Evolutionary conservation across 1,140 invertebrate species (phyloP).

Genomic region (Saccostrea cuccullata): DNA sequence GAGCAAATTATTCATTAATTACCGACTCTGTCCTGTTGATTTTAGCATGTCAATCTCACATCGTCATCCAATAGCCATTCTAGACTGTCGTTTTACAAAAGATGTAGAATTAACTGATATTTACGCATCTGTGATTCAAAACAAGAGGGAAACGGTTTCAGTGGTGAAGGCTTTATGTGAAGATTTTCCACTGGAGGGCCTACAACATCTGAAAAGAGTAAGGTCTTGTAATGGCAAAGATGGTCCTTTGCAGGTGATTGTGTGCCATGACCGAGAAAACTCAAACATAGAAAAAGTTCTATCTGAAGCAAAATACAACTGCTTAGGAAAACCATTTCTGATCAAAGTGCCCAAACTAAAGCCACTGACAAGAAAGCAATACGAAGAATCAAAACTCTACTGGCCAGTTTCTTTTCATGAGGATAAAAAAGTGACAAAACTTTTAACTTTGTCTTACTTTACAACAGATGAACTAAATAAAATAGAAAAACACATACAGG

Average conservation of each 20-base stretch:
- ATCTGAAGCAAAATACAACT: background rate
- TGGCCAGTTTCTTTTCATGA: slow-evolving; percentile 91
- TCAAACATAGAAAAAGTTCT: background rate
- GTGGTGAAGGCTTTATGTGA: slow-evolving; percentile 41
- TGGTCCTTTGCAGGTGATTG: background rate
- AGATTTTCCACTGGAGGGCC: slow-evolving; percentile 44
- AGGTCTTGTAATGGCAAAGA: slow-evolving; percentile 9
- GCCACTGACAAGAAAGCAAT: slow-evolving; percentile 86
- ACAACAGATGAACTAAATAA: slow-evolving; percentile 80
- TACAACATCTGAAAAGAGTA: slow-evolving; percentile 50
- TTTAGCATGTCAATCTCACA: background rate
- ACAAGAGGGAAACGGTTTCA: slow-evolving; percentile 42
- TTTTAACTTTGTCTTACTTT: slow-evolving; percentile 83
- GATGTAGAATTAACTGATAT: slow-evolving; percentile 32
- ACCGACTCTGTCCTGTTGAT: background rate
- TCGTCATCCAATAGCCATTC: slow-evolving; percentile 25
- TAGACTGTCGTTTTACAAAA: slow-evolving; percentile 20
- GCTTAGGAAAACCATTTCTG: slow-evolving; percentile 58
- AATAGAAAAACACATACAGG: slow-evolving; percentile 83
- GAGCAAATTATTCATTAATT: too few relatives aligned
- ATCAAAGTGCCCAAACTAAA: slow-evolving; percentile 82
- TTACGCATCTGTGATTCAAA: slow-evolving; percentile 35
- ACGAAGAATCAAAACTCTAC: slow-evolving; percentile 81
- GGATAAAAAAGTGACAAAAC: slow-evolving; percentile 80
- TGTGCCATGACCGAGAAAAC: background rate